phyloP scores from a whole-genome alignment of 2,888 invertebrate species.

The Microctonus brassicae region DNA sequence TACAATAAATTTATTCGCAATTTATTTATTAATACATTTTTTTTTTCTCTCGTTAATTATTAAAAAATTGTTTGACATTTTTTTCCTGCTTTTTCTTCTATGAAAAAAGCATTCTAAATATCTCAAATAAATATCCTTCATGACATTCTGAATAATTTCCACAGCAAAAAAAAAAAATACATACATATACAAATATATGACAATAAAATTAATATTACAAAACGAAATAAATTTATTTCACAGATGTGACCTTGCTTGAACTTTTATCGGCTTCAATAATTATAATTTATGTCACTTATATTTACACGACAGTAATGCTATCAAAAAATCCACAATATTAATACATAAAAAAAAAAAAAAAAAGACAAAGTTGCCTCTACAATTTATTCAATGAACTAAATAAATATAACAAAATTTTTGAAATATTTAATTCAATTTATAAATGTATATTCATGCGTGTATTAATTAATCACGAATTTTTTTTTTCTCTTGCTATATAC shows the following conservation, averaged over 20 bases:
- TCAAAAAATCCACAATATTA: constrained; percentile 6
- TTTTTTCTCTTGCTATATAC: too few relatives aligned
- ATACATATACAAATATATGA: background rate
- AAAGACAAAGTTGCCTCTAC: background rate
- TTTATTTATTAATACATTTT: too few relatives aligned
- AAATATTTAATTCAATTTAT: too few relatives aligned
- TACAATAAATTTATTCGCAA: too few relatives aligned
- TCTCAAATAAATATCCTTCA: background rate
- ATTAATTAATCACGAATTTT: background rate
- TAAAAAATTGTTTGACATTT: too few relatives aligned
- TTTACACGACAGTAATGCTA: background rate
- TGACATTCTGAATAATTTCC: too few relatives aligned
- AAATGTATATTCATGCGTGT: background rate
- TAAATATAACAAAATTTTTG: too few relatives aligned
- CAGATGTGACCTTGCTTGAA: constrained; percentile 12
- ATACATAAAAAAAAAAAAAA: constrained; percentile 1
- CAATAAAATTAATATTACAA: too few relatives aligned
- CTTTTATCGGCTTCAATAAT: constrained; percentile 1
- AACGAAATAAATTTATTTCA: background rate
- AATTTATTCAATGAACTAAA: too few relatives aligned
- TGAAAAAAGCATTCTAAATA: background rate
- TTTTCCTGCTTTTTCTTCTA: background rate
- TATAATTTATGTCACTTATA: constrained; percentile 5
- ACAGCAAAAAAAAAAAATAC: background rate
- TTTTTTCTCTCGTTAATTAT: too few relatives aligned